Evolutionary conservation across 2,797 vertebrate genomes (phyloP).

Genomic region (Muraenolepis orangiensis): DNA sequence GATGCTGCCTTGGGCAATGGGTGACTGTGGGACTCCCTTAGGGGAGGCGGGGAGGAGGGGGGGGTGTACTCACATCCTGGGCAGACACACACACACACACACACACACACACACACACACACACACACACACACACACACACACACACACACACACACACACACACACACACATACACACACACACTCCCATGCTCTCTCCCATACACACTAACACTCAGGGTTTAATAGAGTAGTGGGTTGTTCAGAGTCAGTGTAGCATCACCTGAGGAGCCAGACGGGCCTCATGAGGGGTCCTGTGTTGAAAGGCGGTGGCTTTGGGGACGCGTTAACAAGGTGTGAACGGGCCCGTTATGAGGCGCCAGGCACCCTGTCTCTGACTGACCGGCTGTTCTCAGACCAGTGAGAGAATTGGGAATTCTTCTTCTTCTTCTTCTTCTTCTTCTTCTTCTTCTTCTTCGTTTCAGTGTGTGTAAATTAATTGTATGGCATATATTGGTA

Average conservation of each 20-base stretch:
- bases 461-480: not conserved
- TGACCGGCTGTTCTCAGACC: not conserved
- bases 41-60: conserved; percentile 33
- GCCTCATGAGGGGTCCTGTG: not conserved
- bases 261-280: not conserved
- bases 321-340: not conserved
- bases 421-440: not conserved
- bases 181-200: not conserved
- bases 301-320: not conserved
- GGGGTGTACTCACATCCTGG: conserved; percentile 39
- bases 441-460: too few relatives aligned
- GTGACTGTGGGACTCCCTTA: conserved; percentile 45
- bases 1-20: conserved; percentile 55
- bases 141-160: not conserved
- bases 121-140: conserved; percentile 5
- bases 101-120: not conserved
- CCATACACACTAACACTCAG: not conserved
- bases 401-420: not conserved
- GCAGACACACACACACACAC: conserved; percentile 1
- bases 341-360: not conserved
- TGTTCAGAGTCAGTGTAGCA: not conserved
- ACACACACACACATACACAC: not conserved
- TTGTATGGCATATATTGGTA: not conserved
- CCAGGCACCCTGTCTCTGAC: not conserved
- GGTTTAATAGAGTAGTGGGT: not conserved